Evolutionary conservation across 2,797 vertebrate genomes (phyloP).

Genomic region (Craterocephalus amniculus): DNA sequence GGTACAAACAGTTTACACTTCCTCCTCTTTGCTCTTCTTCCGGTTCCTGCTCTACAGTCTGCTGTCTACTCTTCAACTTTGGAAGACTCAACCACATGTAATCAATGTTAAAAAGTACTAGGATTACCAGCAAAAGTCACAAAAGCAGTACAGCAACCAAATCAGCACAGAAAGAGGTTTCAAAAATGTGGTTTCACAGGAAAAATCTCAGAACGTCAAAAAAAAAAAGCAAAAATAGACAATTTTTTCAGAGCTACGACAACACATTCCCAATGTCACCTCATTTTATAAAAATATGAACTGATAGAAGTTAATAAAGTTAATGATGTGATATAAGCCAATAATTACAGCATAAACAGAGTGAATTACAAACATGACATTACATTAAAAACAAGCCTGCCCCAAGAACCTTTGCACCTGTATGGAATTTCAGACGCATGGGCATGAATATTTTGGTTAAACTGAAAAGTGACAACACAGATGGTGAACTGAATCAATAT

Average conservation of each 20-base stretch:
- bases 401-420: neutral
- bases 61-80: neutral
- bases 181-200: neutral
- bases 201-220: neutral
- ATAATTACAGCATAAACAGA: neutral
- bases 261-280: neutral
- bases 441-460: neutral
- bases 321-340: neutral
- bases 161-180: neutral
- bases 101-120: neutral
- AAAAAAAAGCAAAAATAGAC: neutral
- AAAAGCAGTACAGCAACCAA: neutral
- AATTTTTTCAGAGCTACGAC: neutral
- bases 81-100: neutral
- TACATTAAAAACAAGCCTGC: neutral
- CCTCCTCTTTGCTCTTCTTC: neutral
- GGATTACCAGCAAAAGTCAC: neutral
- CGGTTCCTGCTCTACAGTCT: neutral
- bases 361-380: neutral
- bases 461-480: too few species aligned
- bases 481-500: too few species aligned
- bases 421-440: neutral
- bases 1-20: neutral
- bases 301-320: neutral
- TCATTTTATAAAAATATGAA: neutral